These are phyloP conservation scores for Aporrectodea caliginosa DNA, from an alignment of 1,140 invertebrate species.

Conservation along the genomic window DNA sequence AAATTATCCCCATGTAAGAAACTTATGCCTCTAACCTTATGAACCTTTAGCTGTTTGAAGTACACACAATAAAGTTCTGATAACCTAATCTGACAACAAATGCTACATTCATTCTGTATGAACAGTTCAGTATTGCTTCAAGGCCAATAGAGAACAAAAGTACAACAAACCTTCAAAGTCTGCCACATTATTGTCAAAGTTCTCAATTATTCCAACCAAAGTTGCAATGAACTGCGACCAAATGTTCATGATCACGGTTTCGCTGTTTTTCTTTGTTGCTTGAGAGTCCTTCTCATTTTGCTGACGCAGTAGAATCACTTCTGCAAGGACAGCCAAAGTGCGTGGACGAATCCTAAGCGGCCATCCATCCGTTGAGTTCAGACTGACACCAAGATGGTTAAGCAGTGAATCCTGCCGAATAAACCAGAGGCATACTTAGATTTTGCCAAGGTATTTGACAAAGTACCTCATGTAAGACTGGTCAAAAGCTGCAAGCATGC, in stretches of 20 bases:
- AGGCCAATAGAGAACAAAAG: neutral
- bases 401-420: constrained; percentile 71
- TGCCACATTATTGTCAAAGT: constrained; percentile 41
- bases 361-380: constrained; percentile 63
- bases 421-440: too few species aligned
- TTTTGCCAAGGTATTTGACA: too few species aligned
- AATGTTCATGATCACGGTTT: constrained; percentile 80
- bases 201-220: constrained; percentile 71
- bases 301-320: constrained; percentile 69
- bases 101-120: too few species aligned
- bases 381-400: constrained; percentile 71
- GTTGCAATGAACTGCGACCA: constrained; percentile 85
- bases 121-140: too few species aligned
- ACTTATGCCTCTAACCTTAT: too few species aligned
- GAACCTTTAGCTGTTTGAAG: too few species aligned
- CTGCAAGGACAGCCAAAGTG: constrained; percentile 75
- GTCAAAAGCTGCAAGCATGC: too few species aligned
- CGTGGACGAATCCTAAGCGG: constrained; percentile 78
- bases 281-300: constrained; percentile 68
- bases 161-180: constrained; percentile 43
- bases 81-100: too few species aligned
- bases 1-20: too few species aligned
- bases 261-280: constrained; percentile 53
- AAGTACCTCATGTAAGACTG: too few species aligned
- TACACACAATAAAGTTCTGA: too few species aligned